Conservation (phyloP, 2,797 vertebrate genomes). For the Lutjanus argentimaculatus region DNA sequence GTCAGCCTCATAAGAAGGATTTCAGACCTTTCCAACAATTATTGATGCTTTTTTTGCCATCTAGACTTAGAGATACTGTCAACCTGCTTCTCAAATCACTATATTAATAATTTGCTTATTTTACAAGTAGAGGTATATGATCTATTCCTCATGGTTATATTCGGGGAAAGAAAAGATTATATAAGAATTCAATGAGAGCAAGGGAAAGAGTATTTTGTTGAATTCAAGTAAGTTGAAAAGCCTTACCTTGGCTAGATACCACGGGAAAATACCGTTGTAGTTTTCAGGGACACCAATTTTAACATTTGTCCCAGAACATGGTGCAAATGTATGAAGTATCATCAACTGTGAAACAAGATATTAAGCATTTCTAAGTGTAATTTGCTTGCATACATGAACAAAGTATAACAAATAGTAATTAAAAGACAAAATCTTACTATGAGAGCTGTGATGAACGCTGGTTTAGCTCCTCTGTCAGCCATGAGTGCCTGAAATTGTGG, state of each 20-base stretch:
- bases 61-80: not conserved
- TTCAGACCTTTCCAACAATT: not conserved
- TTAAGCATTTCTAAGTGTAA: not conserved
- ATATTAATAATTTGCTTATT: not conserved
- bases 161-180: too few species aligned
- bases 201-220: not conserved
- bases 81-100: not conserved
- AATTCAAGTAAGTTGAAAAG: constrained; percentile 5
- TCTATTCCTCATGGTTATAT: too few species aligned
- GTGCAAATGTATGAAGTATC: constrained; percentile 62
- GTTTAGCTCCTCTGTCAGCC: constrained; percentile 48
- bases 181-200: not conserved
- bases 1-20: not conserved
- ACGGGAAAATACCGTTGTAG: constrained; percentile 87
- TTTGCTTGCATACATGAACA: constrained; percentile 1
- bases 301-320: constrained; percentile 78
- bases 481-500: constrained; percentile 62
- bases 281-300: constrained; percentile 89
- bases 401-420: not conserved
- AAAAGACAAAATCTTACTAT: constrained; percentile 66
- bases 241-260: constrained; percentile 90
- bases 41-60: not conserved
- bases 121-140: too few species aligned
- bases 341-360: constrained; percentile 69
- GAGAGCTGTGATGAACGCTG: constrained; percentile 50